A percentile compares a stretch with the other conserved stretches of the same genome.
Evolutionary conservation across 2,888 invertebrate species (phyloP).

Genomic region (Plagodis pulveraria): DNA sequence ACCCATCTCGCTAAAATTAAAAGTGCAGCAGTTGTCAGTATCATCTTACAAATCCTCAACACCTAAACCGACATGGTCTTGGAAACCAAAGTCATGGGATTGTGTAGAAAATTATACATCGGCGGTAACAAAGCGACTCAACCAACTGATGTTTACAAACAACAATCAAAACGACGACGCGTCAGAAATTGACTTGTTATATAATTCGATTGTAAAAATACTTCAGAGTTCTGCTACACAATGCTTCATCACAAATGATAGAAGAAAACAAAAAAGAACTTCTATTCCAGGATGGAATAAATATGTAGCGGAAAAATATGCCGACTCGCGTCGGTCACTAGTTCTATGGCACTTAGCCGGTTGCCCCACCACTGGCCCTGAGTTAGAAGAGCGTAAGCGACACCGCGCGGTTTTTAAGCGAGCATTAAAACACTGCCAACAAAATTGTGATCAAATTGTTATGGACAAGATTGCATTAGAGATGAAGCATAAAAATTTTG

Average conservation of each 20-base stretch:
- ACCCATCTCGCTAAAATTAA: not conserved
- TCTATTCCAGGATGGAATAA: not conserved
- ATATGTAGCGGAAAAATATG: conserved; percentile 1
- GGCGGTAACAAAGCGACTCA: not conserved
- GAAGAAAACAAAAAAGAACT: not conserved
- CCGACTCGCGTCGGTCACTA: not conserved
- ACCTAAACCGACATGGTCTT: not conserved
- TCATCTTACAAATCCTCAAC: not conserved
- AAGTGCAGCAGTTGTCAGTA: not conserved
- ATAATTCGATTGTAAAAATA: not conserved
- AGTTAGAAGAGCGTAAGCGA: not conserved
- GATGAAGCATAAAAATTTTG: conserved; percentile 1
- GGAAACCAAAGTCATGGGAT: not conserved
- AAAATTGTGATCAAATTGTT: too few relatives aligned
- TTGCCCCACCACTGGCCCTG: not conserved
- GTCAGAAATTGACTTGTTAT: not conserved
- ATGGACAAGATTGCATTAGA: not conserved
- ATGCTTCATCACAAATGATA: not conserved
- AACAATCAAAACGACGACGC: not conserved
- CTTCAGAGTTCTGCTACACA: not conserved
- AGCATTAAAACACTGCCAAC: not conserved
- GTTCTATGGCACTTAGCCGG: not conserved
- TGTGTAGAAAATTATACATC: not conserved
- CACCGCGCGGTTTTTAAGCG: not conserved
- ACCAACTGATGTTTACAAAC: not conserved